Evolutionary conservation across 2,797 vertebrate genomes (phyloP).

Genomic region (Gephyroberyx darwinii): DNA sequence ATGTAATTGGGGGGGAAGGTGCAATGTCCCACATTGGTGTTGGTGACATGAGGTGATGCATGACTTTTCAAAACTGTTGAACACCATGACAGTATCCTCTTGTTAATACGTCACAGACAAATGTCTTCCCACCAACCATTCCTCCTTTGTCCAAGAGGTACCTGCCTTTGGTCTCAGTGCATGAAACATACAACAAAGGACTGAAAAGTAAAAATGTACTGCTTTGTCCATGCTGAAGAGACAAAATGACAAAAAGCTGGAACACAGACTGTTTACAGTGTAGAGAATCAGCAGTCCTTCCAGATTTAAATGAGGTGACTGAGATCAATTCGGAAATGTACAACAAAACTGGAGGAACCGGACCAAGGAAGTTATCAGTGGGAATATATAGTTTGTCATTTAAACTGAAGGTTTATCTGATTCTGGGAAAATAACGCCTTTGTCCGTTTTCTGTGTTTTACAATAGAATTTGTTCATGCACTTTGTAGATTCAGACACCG

Average conservation of each 20-base stretch:
- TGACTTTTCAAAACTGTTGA: slow-evolving; percentile 54
- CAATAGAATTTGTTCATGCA: slow-evolving; percentile 68
- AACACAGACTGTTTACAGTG: slow-evolving; percentile 20
- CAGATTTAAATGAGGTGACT: slow-evolving; percentile 28
- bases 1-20: slow-evolving; percentile 55
- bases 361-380: slow-evolving; percentile 40
- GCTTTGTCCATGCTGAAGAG: slow-evolving; percentile 12
- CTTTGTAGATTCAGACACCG: slow-evolving; percentile 54
- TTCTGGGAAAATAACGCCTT: slow-evolving; percentile 61
- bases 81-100: slow-evolving; percentile 46
- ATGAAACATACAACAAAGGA: slow-evolving; percentile 65
- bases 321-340: slow-evolving; percentile 54
- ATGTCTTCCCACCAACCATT: slow-evolving; percentile 58
- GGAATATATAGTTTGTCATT: not conserved
- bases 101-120: slow-evolving; percentile 61
- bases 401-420: slow-evolving; percentile 28
- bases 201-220: slow-evolving; percentile 48
- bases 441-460: slow-evolving; percentile 16
- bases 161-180: slow-evolving; percentile 75
- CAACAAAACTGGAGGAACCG: slow-evolving; percentile 45
- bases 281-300: slow-evolving; percentile 23
- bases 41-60: slow-evolving; percentile 51
- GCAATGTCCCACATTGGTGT: slow-evolving; percentile 41
- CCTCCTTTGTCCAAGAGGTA: slow-evolving; percentile 64
- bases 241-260: slow-evolving; percentile 32